Evolutionary conservation across 2,888 invertebrate genomes (phyloP), one percentile per base, ranked within the genome.

Genomic region (Auanema sp.): DNA sequence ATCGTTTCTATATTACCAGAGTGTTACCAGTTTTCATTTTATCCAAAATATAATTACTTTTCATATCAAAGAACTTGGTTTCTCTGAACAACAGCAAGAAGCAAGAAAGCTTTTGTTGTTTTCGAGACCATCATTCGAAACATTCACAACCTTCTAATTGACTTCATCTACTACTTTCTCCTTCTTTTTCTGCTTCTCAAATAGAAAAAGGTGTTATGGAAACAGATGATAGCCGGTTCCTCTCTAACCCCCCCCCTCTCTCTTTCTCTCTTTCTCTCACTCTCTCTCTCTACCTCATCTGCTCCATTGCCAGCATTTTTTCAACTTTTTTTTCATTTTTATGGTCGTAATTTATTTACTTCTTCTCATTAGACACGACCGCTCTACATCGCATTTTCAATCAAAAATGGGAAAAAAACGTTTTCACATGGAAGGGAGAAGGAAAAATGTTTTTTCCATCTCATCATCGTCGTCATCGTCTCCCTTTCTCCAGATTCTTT

Each of bases 401-500:
- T 33, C 33, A 33, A 33, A 33, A 33, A 33, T 33, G 33, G 8
- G 8, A 33, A 33, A 33, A 33, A 33, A 33, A 33, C 33, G 33
- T 33, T 33, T 33, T 33, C 33, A 33, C 33, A 33, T 33, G 33
- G 33, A n/a, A n/a, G n/a, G n/a, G 65, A 60, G 65, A 65, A 60
- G 58, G 57, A 65, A 60, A 57, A 60, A 61, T 59, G 63, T 60
- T 58, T 60, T 64, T 50, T 60, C 64, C 53, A 21, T 58, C 47
- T 59, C 59, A 58, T 58, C 52, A 54, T 52, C 55, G 53, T 64
- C 53, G 44, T 51, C 56, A n/a, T 41, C 21, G 42, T 40, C 21
- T 33, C 40, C 25, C 51, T 25, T 60, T 25, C 18, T 43, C 8
- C 25, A 52, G 24, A 23, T 18, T 55, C 42, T 64, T 49, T 50